Evolutionary conservation across 1,140 invertebrate genomes (phyloP).

Genomic region (Drosophila bocki): DNA sequence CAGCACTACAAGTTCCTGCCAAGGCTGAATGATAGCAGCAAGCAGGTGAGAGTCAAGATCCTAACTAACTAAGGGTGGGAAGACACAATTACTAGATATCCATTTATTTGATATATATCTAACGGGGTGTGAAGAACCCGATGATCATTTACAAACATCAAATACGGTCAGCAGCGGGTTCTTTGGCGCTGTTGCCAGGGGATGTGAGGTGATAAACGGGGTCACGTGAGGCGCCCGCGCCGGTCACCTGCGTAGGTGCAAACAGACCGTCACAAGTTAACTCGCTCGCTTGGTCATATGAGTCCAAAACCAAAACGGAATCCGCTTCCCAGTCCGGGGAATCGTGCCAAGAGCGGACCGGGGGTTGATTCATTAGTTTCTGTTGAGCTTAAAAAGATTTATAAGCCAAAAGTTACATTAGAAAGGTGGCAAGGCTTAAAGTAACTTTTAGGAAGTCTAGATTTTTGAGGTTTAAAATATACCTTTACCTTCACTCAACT

Average conservation of each 20-base stretch:
- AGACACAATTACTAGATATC: no score
- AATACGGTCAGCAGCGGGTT: slow-evolving; percentile 2
- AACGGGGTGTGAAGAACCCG: slow-evolving; percentile 7
- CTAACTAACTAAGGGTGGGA: background rate
- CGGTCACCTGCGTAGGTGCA: slow-evolving; percentile 69
- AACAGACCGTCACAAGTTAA: slow-evolving; percentile 63
- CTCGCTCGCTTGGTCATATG: slow-evolving; percentile 55
- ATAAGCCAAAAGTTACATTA: background rate
- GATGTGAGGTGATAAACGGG: slow-evolving; percentile 27
- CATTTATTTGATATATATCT: background rate
- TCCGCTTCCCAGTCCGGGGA: slow-evolving; percentile 4
- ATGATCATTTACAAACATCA: slow-evolving; percentile 17
- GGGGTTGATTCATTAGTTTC: slow-evolving; percentile 18
- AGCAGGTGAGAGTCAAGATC: slow-evolving; percentile 31
- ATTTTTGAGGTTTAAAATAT: no score
- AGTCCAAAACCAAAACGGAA: slow-evolving; percentile 15
- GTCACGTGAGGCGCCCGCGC: slow-evolving; percentile 34
- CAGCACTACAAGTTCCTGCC: slow-evolving; percentile 57
- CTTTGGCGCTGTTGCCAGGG: slow-evolving; percentile 37
- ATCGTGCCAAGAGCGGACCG: slow-evolving; percentile 29
- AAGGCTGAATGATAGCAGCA: slow-evolving; percentile 16
- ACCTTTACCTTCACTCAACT: background rate
- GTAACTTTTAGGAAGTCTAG: no score
- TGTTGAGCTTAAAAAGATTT: rapidly evolving
- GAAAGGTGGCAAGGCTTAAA: no score